Evolutionary conservation across 2,888 invertebrate genomes (phyloP).

Genomic region (Drosophila mercatorum): DNA sequence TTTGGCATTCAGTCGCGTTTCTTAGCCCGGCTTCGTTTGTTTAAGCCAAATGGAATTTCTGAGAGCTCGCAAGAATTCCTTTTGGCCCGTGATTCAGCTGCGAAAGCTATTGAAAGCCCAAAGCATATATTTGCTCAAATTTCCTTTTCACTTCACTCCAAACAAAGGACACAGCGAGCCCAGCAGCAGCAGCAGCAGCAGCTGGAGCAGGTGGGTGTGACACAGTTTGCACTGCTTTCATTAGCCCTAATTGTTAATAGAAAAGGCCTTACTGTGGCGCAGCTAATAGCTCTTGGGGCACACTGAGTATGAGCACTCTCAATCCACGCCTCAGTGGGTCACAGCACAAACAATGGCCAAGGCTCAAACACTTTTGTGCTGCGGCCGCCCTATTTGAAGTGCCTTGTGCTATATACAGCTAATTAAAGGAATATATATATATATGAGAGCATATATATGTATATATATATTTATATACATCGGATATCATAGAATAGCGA

Average conservation of each 20-base stretch:
- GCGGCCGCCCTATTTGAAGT: slow-evolving; percentile 5
- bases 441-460: background rate
- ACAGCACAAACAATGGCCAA: background rate
- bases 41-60: slow-evolving; percentile 51
- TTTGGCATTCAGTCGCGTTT: slow-evolving; percentile 29
- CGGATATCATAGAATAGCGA: background rate
- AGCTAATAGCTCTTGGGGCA: slow-evolving; percentile 15
- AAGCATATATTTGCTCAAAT: slow-evolving; percentile 25
- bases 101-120: slow-evolving; percentile 4
- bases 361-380: slow-evolving; percentile 10
- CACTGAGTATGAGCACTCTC: background rate
- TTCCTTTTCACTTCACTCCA: slow-evolving; percentile 35
- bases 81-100: slow-evolving; percentile 3
- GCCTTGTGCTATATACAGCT: background rate
- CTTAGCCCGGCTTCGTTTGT: slow-evolving; percentile 40
- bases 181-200: background rate
- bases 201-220: slow-evolving; percentile 14
- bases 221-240: slow-evolving; percentile 53
- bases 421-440: background rate
- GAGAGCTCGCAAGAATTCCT: slow-evolving; percentile 26
- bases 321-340: slow-evolving; percentile 23
- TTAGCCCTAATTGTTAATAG: slow-evolving; percentile 38
- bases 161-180: background rate
- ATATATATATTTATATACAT: background rate
- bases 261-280: slow-evolving; percentile 22